Conservation (phyloP, 2,888 invertebrate genomes). For the Sphaerophoria rueppellii region DNA sequence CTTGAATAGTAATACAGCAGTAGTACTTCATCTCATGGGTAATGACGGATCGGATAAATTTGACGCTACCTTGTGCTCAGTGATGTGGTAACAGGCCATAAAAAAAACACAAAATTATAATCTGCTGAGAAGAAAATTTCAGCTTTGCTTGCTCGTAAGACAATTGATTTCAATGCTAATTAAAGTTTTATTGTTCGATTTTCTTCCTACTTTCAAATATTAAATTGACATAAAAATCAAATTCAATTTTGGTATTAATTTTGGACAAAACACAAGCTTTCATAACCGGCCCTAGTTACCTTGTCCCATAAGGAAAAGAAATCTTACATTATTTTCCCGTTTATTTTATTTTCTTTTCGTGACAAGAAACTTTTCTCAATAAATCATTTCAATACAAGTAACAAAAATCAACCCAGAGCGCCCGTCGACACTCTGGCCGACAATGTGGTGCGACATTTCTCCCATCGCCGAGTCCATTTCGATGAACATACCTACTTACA, state of each 20-base stretch:
- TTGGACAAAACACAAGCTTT: not conserved
- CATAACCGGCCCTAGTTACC: no score
- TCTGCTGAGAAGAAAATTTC: no score
- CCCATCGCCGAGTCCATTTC: slow-evolving; percentile 40
- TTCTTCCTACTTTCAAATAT: not conserved
- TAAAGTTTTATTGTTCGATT: not conserved
- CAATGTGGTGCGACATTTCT: slow-evolving; percentile 57
- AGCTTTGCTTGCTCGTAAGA: no score
- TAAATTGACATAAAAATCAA: not conserved
- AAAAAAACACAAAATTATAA: slow-evolving; percentile 16
- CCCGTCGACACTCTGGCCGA: not conserved
- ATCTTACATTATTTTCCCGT: slow-evolving; percentile 2
- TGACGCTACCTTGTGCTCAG: slow-evolving; percentile 67
- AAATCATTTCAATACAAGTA: slow-evolving; percentile 54
- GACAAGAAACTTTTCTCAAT: slow-evolving; percentile 63
- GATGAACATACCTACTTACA: slow-evolving; percentile 12
- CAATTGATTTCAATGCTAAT: no score
- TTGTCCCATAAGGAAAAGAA: no score
- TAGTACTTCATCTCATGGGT: slow-evolving; percentile 32
- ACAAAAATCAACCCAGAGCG: slow-evolving; percentile 16
- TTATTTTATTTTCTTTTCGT: slow-evolving; percentile 52
- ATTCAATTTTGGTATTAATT: not conserved
- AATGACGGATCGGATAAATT: slow-evolving; percentile 70
- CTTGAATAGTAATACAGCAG: slow-evolving; percentile 31
- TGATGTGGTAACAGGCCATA: slow-evolving; percentile 53